Conservation (phyloP, 2,888 invertebrate genomes). For the Itoplectis maculator region DNA sequence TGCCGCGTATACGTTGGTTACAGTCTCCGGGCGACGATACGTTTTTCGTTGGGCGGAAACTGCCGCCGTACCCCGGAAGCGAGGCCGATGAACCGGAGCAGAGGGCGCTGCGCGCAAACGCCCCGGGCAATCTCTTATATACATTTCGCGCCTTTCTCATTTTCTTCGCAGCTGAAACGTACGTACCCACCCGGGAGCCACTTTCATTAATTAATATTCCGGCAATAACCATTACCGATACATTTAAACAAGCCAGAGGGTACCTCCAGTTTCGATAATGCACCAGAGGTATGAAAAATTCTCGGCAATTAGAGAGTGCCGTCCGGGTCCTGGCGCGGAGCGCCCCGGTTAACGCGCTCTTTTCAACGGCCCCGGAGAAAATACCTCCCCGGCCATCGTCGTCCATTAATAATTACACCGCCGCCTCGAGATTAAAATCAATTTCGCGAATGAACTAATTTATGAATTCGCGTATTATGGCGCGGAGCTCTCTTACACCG, state of each 20-base stretch:
- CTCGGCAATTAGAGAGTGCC: conserved; percentile 76
- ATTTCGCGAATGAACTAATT: conserved; percentile 72
- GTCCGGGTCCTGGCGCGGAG: conserved; percentile 16
- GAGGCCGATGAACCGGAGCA: conserved; percentile 43
- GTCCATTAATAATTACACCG: conserved; percentile 73
- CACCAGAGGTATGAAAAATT: conserved; percentile 75
- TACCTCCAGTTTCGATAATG: conserved; percentile 72
- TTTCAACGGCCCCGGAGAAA: conserved; percentile 42
- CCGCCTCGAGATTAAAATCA: conserved; percentile 76
- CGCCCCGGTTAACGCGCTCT: conserved; percentile 22
- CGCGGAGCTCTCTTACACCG: conserved; percentile 49
- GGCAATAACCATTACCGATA: conserved; percentile 75
- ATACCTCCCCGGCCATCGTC: conserved; percentile 61
- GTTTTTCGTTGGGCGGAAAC: conserved; percentile 39
- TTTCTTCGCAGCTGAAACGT: conserved; percentile 42
- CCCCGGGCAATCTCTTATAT: conserved; percentile 38
- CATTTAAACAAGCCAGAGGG: conserved; percentile 70
- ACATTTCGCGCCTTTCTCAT: conserved; percentile 35
- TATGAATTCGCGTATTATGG: conserved; percentile 71
- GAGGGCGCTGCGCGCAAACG: conserved; percentile 7
- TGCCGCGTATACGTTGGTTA: neutral
- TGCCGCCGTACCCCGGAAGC: conserved; percentile 32
- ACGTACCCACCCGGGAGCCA: conserved; percentile 38
- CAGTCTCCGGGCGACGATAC: conserved; percentile 29
- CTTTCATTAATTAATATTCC: conserved; percentile 77